Conservation (phyloP, 2,113 vertebrate species). For the Xenopus tropicalis region DNA sequence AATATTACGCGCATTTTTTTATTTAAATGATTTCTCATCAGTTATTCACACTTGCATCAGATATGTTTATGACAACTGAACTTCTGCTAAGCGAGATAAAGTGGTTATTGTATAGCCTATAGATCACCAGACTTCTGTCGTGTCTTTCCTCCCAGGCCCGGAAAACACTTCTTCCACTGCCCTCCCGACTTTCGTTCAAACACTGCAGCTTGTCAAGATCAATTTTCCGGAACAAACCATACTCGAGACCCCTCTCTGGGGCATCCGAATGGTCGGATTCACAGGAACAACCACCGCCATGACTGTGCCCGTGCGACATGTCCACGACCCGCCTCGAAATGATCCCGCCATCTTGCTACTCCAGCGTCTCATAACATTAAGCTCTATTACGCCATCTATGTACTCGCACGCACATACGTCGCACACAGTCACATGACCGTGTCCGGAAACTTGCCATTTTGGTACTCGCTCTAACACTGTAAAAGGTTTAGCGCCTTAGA, state of each 20-base stretch:
- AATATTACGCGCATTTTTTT: too few relatives aligned
- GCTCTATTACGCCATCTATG: slow-evolving; percentile 13
- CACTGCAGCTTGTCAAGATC: slow-evolving; percentile 89
- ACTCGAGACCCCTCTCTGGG: slow-evolving; percentile 82
- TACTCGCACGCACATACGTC: not conserved
- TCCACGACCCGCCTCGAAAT: not conserved
- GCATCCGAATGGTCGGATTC: slow-evolving; percentile 73
- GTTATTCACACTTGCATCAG: too few relatives aligned
- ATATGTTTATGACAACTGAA: too few relatives aligned
- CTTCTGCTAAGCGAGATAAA: too few relatives aligned
- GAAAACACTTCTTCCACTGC: slow-evolving; percentile 86
- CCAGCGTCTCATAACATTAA: not conserved
- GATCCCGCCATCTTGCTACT: slow-evolving; percentile 21
- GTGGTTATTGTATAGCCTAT: too few relatives aligned
- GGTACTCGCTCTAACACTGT: too few relatives aligned
- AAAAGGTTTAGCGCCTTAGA: too few relatives aligned
- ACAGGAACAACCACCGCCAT: slow-evolving; percentile 61
- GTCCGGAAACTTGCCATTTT: not conserved
- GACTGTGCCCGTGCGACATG: slow-evolving; percentile 63
- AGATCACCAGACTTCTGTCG: slow-evolving; percentile 76
- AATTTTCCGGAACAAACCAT: slow-evolving; percentile 82
- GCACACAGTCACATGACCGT: too few relatives aligned
- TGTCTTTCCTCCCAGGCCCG: slow-evolving; percentile 87
- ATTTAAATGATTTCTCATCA: too few relatives aligned
- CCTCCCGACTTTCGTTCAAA: slow-evolving; percentile 89